Evolutionary conservation across 2,888 invertebrate genomes (phyloP), one percentile per base, ranked within the genome.

Genomic region (Brachyopa scutellaris): DNA sequence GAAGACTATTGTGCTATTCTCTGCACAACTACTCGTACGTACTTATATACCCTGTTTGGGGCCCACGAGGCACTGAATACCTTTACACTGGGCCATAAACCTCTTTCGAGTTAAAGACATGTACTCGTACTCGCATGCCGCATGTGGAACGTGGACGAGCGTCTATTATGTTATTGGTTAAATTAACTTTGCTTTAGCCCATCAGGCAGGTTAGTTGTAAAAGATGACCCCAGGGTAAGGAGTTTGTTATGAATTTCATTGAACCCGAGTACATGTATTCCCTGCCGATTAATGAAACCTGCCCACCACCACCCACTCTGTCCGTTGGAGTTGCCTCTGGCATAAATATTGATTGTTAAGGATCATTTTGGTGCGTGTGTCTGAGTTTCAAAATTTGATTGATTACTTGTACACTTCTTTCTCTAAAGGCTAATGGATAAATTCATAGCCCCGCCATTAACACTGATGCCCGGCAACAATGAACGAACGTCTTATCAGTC

Each of bases 211-310:
- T 8, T 15, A 33, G 19, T 57, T 57, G 11, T n/a, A 47, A 9
- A 47, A 29, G 40, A 38, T 47, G 29, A 36, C 62, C 40, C 42
- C 15, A 33, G 36, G 62, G 31, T 1, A 13, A 23, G n/a, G 49
- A 9, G 38, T 15, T 11, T 49, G 8, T 51, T 57, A 38, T 59
- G 51, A 69, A 15, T 76, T 74, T 51, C 69, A 70, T 76, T 70
- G 57, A 55, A 53, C 31, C 38, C 47, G n/a, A n/a, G n/a, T n/a
- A 38, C 29, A n/a, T 23, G 67, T 80, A 74, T 55, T 80, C 74
- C 69, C 74, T 33, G 74, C 42, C 74, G 69, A 74, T 74, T 80
- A 80, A 74, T 69, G 55, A 62, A 61, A n/a, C 19, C n/a, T n/a
- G n/a, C n/a, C n/a, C n/a, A n/a, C n/a, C n/a, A n/a, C n/a, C n/a